Conservation (phyloP, 2,113 vertebrate genomes). For the Symphodus melops region DNA sequence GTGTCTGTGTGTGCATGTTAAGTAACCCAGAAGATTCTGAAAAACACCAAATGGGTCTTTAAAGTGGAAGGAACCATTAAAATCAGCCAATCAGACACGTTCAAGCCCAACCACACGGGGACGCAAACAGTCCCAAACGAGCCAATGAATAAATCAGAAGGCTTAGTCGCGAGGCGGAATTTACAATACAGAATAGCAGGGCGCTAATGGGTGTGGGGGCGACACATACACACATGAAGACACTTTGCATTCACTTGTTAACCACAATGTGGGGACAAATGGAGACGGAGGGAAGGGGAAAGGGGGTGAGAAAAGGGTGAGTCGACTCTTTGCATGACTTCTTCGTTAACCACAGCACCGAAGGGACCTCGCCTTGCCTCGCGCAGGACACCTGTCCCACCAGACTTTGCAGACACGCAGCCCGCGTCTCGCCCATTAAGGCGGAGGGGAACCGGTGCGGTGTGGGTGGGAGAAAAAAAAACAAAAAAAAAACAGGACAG, state of each 20-base stretch:
- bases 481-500: background rate
- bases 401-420: slow-evolving; percentile 31
- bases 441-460: slow-evolving; percentile 48
- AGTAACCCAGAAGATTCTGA: slow-evolving; percentile 52
- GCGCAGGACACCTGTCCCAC: slow-evolving; percentile 42
- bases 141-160: slow-evolving; percentile 82
- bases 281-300: slow-evolving; percentile 32
- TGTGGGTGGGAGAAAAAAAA: background rate
- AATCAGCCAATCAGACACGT: slow-evolving; percentile 46
- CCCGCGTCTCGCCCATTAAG: slow-evolving; percentile 66
- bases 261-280: slow-evolving; percentile 78
- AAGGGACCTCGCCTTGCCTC: slow-evolving; percentile 55
- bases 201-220: slow-evolving; percentile 67
- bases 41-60: slow-evolving; percentile 44
- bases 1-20: slow-evolving; percentile 21
- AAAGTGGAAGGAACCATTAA: slow-evolving; percentile 39
- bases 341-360: slow-evolving; percentile 76
- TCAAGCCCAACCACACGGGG: slow-evolving; percentile 38
- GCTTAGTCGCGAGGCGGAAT: slow-evolving; percentile 51
- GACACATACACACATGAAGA: slow-evolving; percentile 48
- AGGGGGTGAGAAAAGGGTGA: slow-evolving; percentile 65
- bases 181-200: slow-evolving; percentile 54
- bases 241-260: slow-evolving; percentile 68
- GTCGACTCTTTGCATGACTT: slow-evolving; percentile 70
- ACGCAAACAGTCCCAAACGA: slow-evolving; percentile 67